phyloP scores from a whole-genome alignment of 1,140 invertebrate species.

The Paracyclopina nana region DNA sequence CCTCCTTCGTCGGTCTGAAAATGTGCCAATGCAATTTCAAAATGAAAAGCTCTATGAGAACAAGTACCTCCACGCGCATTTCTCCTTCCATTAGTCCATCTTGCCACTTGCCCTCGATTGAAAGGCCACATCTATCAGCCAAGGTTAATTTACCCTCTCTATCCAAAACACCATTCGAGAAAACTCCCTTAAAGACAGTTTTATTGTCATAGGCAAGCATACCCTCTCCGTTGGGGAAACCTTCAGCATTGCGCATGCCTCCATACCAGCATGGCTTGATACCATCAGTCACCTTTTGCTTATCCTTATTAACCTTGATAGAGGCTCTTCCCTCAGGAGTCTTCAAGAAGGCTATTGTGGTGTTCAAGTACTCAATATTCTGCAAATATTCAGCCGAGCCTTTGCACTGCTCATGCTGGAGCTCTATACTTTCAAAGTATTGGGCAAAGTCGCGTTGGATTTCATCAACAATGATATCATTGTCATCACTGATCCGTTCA shows the following conservation, averaged over 20 bases:
- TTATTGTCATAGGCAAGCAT: slow-evolving; percentile 2
- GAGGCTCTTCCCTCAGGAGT: not conserved
- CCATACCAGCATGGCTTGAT: slow-evolving; percentile 3
- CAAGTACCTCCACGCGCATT: slow-evolving; percentile 1
- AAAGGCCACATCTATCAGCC: not conserved
- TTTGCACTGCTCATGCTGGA: not conserved
- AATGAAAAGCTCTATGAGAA: no score
- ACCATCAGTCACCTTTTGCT: slow-evolving; percentile 2
- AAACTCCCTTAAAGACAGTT: not conserved
- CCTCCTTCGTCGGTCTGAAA: not conserved
- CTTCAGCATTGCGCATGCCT: not conserved
- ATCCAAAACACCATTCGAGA: slow-evolving; percentile 1
- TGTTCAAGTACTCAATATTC: not conserved
- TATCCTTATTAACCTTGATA: not conserved
- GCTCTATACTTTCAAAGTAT: not conserved
- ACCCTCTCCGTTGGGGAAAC: slow-evolving; percentile 1
- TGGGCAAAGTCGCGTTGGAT: slow-evolving; percentile 1
- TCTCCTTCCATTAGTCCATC: slow-evolving; percentile 12
- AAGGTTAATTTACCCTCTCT: slow-evolving; percentile 3
- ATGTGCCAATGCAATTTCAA: no score
- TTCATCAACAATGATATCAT: slow-evolving; percentile 8
- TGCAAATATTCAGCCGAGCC: not conserved
- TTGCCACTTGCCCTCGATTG: slow-evolving; percentile 8
- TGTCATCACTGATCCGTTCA: not conserved
- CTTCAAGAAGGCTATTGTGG: not conserved